Evolutionary conservation across 2,888 invertebrate species (phyloP).

Genomic region (Metacarcinus magister): DNA sequence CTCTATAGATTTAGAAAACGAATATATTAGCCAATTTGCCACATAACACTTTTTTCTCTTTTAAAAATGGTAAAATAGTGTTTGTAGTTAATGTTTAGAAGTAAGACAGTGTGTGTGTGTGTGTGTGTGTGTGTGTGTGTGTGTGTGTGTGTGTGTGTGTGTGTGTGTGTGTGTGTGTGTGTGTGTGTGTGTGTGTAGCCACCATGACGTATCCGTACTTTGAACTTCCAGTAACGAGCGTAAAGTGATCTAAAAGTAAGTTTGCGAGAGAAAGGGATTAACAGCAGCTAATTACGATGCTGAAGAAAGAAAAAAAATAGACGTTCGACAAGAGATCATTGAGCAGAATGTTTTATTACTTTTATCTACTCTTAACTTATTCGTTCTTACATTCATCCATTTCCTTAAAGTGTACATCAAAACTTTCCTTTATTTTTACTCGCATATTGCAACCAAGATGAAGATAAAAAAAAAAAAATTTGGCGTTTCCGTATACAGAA

Average conservation of each 20-base stretch:
- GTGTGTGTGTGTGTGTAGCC: neutral
- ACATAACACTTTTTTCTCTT: too few species aligned
- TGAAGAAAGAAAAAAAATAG: too few species aligned
- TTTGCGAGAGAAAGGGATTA: too few species aligned
- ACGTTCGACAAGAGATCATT: too few species aligned
- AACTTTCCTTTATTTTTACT: neutral
- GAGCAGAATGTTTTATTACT: neutral
- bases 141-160: neutral
- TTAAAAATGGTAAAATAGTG: too few species aligned
- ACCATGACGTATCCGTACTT: neutral
- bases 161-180: conserved; percentile 22
- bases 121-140: neutral
- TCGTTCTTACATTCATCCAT: neutral
- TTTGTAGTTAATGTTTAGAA: too few species aligned
- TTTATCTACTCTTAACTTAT: neutral
- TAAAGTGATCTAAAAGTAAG: too few species aligned
- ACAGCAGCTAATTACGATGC: too few species aligned
- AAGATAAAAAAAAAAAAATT: neutral
- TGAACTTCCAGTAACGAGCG: conserved; percentile 3
- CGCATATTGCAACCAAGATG: neutral
- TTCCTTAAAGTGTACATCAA: too few species aligned
- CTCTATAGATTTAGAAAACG: too few species aligned
- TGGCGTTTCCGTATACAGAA: neutral
- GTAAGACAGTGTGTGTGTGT: too few species aligned
- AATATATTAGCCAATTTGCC: too few species aligned